A percentile compares a stretch with the other conserved stretches of the same genome.
These are phyloP conservation scores for Neosilurus hyrtlii DNA, from an alignment of 2,797 vertebrate species.

Conservation along the genomic window DNA sequence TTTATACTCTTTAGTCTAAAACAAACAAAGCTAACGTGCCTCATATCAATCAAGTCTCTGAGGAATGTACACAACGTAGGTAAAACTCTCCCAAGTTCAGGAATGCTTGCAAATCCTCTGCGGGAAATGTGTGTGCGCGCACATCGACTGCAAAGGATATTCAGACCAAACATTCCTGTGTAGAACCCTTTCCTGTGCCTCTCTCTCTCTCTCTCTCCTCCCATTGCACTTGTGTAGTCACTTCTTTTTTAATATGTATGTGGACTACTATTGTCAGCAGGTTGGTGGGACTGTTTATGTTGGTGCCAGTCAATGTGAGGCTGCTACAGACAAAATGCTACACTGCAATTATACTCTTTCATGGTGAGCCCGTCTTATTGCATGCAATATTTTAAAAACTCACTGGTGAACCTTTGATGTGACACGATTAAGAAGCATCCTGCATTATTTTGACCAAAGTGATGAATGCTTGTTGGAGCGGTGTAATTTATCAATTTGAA, in stretches of 20 bases:
- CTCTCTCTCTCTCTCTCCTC: constrained; percentile 56
- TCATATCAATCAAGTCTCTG: constrained; percentile 12
- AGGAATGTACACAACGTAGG: constrained; percentile 32
- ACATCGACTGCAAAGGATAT: constrained; percentile 38
- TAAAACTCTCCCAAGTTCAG: constrained; percentile 35
- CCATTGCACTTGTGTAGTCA: constrained; percentile 58
- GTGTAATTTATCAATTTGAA: constrained; percentile 8
- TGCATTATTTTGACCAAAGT: constrained; percentile 5
- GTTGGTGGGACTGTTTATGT: constrained; percentile 58
- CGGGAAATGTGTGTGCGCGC: constrained; percentile 7
- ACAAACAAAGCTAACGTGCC: constrained; percentile 28
- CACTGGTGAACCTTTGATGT: not conserved
- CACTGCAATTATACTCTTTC: not conserved
- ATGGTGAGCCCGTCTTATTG: not conserved
- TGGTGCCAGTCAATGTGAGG: constrained; percentile 26
- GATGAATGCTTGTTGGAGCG: not conserved
- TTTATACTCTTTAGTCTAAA: constrained; percentile 31
- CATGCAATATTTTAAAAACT: constrained; percentile 2
- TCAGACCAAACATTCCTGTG: constrained; percentile 66
- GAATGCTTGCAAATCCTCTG: constrained; percentile 35
- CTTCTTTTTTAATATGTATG: constrained; percentile 64
- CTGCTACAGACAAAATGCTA: not conserved
- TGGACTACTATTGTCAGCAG: constrained; percentile 68
- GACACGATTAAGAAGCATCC: not conserved
- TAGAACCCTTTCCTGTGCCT: constrained; percentile 61